Conservation (phyloP, 2,113 vertebrate genomes). For the Leptobrachium ailaonicum region DNA sequence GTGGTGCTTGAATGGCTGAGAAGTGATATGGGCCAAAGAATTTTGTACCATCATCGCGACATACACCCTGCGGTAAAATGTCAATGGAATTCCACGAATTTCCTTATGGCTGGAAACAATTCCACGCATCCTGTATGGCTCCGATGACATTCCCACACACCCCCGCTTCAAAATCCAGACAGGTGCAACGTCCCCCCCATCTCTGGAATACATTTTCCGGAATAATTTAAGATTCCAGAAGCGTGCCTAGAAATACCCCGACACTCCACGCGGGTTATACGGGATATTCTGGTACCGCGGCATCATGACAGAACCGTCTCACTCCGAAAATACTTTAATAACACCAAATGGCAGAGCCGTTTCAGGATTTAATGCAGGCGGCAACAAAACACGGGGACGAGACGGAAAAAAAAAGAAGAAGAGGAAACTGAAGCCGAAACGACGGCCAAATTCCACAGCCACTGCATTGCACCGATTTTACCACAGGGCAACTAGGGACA, state of each 20-base stretch:
- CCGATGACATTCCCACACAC: neutral
- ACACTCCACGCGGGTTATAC: too few relatives aligned
- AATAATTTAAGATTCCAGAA: too few relatives aligned
- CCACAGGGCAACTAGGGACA: neutral
- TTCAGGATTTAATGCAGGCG: too few relatives aligned
- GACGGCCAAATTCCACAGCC: neutral
- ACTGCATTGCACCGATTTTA: neutral
- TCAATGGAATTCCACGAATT: conserved; percentile 25
- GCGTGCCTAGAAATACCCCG: too few relatives aligned
- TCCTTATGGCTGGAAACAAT: conserved; percentile 22
- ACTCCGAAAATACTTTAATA: too few relatives aligned
- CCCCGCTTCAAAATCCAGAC: neutral
- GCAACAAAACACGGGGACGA: too few relatives aligned
- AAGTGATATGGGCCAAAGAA: neutral
- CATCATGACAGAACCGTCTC: too few relatives aligned
- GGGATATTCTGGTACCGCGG: too few relatives aligned
- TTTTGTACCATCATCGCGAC: neutral
- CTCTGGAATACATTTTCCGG: too few relatives aligned
- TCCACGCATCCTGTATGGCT: neutral
- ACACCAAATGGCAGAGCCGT: too few relatives aligned
- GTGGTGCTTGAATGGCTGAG: too few relatives aligned
- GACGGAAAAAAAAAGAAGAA: too few relatives aligned
- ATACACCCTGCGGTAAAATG: neutral
- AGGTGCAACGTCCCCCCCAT: neutral
- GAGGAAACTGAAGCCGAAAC: neutral